Percentiles rank a stretch among this genome's conserved stretches.
These are phyloP conservation scores for Tichodroma muraria DNA, from an alignment of 2,113 vertebrate species.

Conservation along the genomic window DNA sequence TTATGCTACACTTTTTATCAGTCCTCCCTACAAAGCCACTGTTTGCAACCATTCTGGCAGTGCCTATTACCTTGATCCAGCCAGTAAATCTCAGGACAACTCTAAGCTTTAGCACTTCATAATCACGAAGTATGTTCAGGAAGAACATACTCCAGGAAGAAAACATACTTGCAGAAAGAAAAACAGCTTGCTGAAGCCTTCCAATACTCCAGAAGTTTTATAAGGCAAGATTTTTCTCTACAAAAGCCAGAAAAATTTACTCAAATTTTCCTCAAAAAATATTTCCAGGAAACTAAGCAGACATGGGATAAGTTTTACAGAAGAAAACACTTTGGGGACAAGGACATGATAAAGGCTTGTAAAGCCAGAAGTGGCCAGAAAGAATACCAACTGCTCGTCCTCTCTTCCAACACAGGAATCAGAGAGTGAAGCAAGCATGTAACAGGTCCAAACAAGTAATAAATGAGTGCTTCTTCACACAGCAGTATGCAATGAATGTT, in stretches of 20 bases:
- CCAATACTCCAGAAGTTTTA: background rate
- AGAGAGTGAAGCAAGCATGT: background rate
- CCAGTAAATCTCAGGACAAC: background rate
- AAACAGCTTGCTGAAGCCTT: background rate
- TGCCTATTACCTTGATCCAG: background rate
- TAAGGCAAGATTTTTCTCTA: background rate
- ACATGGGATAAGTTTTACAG: background rate
- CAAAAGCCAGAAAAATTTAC: background rate
- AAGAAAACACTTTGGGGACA: background rate
- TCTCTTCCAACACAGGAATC: background rate
- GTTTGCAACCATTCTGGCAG: background rate
- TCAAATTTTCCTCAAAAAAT: background rate
- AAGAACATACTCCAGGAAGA: too few species aligned
- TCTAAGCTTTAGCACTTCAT: background rate
- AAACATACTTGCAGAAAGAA: too few species aligned
- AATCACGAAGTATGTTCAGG: background rate
- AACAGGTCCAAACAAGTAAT: background rate
- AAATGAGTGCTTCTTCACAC: background rate
- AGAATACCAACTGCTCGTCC: accelerated
- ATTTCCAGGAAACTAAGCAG: background rate
- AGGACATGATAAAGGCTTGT: background rate
- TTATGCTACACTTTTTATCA: background rate
- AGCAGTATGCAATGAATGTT: background rate
- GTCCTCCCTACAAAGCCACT: background rate
- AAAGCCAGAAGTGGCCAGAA: background rate